phyloP scores from a whole-genome alignment of 2,888 invertebrate species.

The Synanthedon vespiformis region DNA sequence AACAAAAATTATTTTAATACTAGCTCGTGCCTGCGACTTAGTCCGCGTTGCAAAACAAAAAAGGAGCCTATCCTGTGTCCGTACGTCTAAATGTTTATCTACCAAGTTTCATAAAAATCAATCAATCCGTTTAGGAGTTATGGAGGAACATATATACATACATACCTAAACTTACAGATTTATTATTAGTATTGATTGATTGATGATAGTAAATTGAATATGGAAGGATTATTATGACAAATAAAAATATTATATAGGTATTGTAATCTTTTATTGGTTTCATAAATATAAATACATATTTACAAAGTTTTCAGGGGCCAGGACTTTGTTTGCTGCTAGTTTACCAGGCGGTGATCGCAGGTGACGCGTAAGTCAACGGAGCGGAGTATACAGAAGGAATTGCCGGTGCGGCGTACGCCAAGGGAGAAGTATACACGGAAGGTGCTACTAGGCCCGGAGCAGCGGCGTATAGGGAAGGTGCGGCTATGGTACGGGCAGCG shows the following conservation, averaged over 20 bases:
- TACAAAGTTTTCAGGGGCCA: neutral
- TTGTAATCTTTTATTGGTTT: neutral
- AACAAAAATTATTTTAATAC: neutral
- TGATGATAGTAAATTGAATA: too few species aligned
- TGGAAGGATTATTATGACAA: neutral
- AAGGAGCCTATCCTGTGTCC: too few species aligned
- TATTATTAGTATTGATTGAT: too few species aligned
- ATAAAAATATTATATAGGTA: neutral
- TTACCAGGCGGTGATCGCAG: neutral
- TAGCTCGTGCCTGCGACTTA: too few species aligned
- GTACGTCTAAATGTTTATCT: too few species aligned
- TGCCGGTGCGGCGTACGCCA: neutral
- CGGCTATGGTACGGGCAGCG: conserved; percentile 7
- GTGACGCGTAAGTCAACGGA: neutral
- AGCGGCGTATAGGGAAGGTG: conserved; percentile 3
- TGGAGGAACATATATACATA: too few species aligned
- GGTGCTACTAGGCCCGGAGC: neutral
- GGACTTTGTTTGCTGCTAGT: neutral
- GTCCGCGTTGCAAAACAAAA: too few species aligned
- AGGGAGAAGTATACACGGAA: neutral
- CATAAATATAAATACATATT: neutral
- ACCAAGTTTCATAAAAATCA: too few species aligned
- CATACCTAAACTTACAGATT: too few species aligned
- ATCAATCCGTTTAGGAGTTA: too few species aligned
- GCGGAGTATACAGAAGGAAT: conserved; percentile 1